A percentile compares a stretch with the other conserved stretches of the same genome.
These are phyloP conservation scores for Hylaea fasciaria DNA, from an alignment of 2,888 invertebrate genomes.

Conservation along the genomic window DNA sequence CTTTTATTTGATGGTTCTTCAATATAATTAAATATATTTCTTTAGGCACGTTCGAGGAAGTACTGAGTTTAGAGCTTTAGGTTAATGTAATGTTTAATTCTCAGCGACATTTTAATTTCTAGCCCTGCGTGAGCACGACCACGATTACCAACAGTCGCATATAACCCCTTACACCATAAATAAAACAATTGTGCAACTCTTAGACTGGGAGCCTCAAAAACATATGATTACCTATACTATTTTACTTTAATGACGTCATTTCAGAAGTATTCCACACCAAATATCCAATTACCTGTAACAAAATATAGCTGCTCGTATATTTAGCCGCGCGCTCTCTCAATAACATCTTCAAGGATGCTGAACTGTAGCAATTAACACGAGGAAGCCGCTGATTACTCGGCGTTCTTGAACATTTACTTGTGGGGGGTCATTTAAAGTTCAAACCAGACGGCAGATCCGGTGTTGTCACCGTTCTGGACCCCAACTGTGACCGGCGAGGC, in stretches of 20 bases:
- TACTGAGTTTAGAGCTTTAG: conserved; percentile 9
- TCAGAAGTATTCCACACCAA: not conserved
- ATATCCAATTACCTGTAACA: conserved; percentile 4
- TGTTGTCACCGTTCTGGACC: not conserved
- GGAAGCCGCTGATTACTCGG: conserved; percentile 11
- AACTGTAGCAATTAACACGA: conserved; percentile 25
- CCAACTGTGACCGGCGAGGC: not conserved
- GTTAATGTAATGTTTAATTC: conserved; percentile 29
- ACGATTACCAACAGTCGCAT: conserved; percentile 32
- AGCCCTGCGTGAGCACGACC: conserved; percentile 38
- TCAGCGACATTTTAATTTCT: conserved; percentile 28
- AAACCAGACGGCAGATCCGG: conserved; percentile 33
- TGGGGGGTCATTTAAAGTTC: conserved; percentile 29
- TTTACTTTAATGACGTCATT: conserved; percentile 7
- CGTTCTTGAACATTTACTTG: conserved; percentile 17
- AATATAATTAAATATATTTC: not conserved
- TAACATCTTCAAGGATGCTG: conserved; percentile 25
- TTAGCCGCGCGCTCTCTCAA: conserved; percentile 15
- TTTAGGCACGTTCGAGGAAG: conserved; percentile 2
- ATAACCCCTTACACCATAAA: conserved; percentile 6
- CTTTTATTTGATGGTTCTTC: no score
- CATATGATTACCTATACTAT: not conserved
- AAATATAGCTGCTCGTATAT: not conserved
- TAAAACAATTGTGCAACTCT: conserved; percentile 6
- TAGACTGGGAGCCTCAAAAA: not conserved